Base-by-base conservation (phyloP, 2,797 vertebrate species). In the Botia kubotai region DNA sequence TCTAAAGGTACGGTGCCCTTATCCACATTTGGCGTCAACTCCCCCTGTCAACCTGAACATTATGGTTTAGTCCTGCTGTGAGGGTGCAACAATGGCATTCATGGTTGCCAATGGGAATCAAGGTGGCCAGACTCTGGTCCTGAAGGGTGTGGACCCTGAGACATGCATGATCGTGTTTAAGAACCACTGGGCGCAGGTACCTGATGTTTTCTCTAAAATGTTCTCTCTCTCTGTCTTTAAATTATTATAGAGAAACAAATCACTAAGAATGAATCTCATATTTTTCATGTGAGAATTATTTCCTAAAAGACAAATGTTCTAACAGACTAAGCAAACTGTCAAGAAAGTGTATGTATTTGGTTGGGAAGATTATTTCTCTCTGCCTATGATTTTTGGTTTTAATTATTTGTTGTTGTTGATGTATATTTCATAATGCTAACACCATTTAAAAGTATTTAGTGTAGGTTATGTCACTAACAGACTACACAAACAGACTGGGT, bases 151-250 rank as follows among this genome's bases (percentile, higher is more conserved):
- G 91, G 98, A 99, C 88, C 97, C 98, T 79, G 97, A 99, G 94
- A 99, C 97, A 82, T 98, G 98, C 93, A 97, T 97, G 96, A 99
- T 99, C 83, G 98, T 99, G 67, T 99, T 99, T 94, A 97, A 95
- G 93, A 99, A 98, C 90, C 98, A 99, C 93, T 99, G 98, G 98
- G 93, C 96, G 65, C 98, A 99, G 97, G 98, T 99, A 96, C 83
- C 16, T 21, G 39, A 13, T 1, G 29, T 7, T 33, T 19, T 48
- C 29, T 53, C 39, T 13, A 6, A 60, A 16, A 10, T 50, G 21
- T 16, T 70, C 12, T 70, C 52, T 52, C 6, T 2, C 7, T 2
- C 14, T 74, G 55, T 17, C 50, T 6, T 10, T 71, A 52, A 21
- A 63, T 39, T 14, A 14, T 39, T 39, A 39, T 6, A 39, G 6